Base-by-base conservation (phyloP, 2,888 invertebrate genomes). In the Syrista parreyssii region DNA sequence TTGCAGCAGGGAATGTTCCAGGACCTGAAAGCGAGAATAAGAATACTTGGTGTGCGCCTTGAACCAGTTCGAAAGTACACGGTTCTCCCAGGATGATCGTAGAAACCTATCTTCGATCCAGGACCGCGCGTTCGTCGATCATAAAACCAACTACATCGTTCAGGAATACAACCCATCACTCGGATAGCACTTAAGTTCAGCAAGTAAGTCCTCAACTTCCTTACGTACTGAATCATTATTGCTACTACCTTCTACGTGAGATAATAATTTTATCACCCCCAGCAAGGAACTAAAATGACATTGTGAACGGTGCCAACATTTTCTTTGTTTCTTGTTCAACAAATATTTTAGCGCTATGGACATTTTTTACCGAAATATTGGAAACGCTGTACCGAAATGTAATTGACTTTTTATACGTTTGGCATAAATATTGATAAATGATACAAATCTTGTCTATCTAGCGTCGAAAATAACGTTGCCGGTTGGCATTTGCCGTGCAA, bases 91-190 rank as follows among this genome's bases (percentile, higher is more conserved):
- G 78, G 85, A 84, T 81, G 80, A 81, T 83, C 77, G 78, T 80
- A 77, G 82, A 84, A 83, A 83, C 80, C 85, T 83, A 84, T 84
- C 81, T 81, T 72, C 78, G 79, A 81, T 81, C 78, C 80, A 34
- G 76, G 77, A 76, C 9, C 55, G 55, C 80, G 80, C 84, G 79
- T 82, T 79, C 74, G 80, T 76, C 76, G 84, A 79, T 83, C 85
- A 82, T 88, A 88, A 88, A 87, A 87, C 83, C 82, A 83, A 82
- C 82, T 83, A 78, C 79, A 69, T 80, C 78, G 79, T 80, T 82
- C 82, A 81, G 76, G 84, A 87, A 86, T 85, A 86, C 84, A 82
- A 82, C 83, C 84, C 81, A 83, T 85, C 83, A 80, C 68, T 34
- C 68, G 82, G 78, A 82, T 85, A 86, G 84, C 84, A 86, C 82